These are phyloP conservation scores for Nannoperca obscura DNA, from an alignment of 2,797 vertebrate species.

Conservation along the genomic window DNA sequence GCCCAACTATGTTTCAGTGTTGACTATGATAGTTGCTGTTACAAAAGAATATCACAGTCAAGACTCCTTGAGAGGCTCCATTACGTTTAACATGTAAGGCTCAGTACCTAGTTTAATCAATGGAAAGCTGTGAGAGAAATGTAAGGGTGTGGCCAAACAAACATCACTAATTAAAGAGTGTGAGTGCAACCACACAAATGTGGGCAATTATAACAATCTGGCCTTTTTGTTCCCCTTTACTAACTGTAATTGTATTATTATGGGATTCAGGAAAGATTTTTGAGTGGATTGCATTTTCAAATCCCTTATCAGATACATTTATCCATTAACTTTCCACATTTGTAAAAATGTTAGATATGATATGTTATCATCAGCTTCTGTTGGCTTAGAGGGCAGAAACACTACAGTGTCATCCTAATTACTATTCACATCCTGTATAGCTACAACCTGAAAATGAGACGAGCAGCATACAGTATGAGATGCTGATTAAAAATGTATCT, in stretches of 20 bases:
- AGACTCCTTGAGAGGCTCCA: slow-evolving; percentile 5
- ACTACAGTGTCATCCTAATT: slow-evolving; percentile 2
- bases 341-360: background rate
- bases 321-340: background rate
- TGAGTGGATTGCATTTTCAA: slow-evolving; percentile 11
- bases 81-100: background rate
- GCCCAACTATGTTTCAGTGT: background rate
- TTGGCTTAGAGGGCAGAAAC: background rate
- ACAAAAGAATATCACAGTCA: slow-evolving; percentile 8
- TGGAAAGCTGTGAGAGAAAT: background rate
- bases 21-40: slow-evolving; percentile 3
- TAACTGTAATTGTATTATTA: slow-evolving; percentile 4
- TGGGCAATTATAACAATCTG: background rate
- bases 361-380: background rate
- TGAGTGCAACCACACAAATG: slow-evolving; percentile 5
- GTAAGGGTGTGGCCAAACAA: background rate
- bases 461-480: slow-evolving; percentile 8
- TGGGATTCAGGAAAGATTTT: background rate
- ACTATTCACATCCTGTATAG: slow-evolving; percentile 9
- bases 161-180: background rate
- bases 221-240: slow-evolving; percentile 5
- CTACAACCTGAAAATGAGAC: slow-evolving; percentile 20
- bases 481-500: slow-evolving; percentile 27
- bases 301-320: background rate
- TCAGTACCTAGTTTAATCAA: background rate